A percentile compares a stretch with the other conserved stretches of the same genome.
Evolutionary conservation across 2,888 invertebrate genomes (phyloP).

Genomic region (Cantharis rustica): DNA sequence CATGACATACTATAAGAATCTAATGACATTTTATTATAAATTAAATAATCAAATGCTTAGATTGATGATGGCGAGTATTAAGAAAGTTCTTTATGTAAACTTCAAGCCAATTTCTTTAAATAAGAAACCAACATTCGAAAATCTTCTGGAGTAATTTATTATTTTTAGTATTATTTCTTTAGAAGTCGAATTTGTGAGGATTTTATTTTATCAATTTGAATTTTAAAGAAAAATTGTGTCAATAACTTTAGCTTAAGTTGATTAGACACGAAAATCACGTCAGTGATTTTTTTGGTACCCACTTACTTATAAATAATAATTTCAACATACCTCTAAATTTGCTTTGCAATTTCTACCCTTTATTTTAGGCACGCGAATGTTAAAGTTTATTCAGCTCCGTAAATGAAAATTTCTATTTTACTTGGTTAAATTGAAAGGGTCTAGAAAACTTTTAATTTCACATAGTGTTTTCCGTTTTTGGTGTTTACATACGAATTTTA

Average conservation of each 20-base stretch:
- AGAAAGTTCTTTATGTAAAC: neutral
- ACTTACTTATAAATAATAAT: neutral
- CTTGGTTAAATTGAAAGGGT: neutral
- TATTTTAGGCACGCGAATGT: neutral
- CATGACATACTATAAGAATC: neutral
- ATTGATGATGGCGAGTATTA: neutral
- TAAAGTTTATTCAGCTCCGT: neutral
- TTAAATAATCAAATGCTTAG: constrained; percentile 8
- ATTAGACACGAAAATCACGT: neutral
- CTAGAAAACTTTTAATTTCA: neutral
- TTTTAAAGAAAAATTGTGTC: neutral
- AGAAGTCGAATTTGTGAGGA: neutral
- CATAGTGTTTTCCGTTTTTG: neutral
- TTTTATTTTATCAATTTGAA: neutral
- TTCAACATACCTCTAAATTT: neutral
- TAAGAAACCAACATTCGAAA: neutral
- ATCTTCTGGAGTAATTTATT: neutral
- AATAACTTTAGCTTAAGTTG: neutral
- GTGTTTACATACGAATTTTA: neutral
- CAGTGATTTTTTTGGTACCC: neutral
- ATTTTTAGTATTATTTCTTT: neutral
- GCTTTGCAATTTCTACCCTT: neutral
- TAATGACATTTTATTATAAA: constrained; percentile 14
- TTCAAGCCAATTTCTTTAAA: constrained; percentile 1
- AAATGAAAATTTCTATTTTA: neutral